A percentile compares a stretch with the other conserved stretches of the same genome.
phyloP scores from a whole-genome alignment of 2,888 invertebrate species.

The Heteromyza rotundicornis region DNA sequence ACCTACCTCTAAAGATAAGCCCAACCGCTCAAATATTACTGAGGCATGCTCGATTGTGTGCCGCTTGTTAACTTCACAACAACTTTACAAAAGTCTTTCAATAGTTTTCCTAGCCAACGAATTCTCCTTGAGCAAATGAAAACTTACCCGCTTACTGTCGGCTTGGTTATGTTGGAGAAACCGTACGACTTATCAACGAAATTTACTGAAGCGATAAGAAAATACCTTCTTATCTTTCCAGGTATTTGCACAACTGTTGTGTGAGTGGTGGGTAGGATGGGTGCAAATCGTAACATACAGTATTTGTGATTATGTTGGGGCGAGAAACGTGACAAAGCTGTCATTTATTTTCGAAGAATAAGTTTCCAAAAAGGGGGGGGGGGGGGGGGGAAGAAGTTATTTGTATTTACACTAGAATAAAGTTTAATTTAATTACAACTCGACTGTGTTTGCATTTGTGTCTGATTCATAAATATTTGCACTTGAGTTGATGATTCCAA shows the following conservation, averaged over 20 bases:
- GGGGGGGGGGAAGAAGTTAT: no score
- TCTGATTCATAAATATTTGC: background rate
- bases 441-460: background rate
- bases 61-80: no score
- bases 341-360: background rate
- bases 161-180: background rate
- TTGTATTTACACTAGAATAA: background rate
- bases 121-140: no score
- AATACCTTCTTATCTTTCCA: slow-evolving; percentile 18
- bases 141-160: background rate
- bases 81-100: no score
- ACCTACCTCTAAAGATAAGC: no score
- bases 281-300: slow-evolving; percentile 8
- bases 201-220: slow-evolving; percentile 22
- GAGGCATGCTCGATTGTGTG: no score
- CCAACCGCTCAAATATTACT: no score
- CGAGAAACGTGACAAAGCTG: background rate
- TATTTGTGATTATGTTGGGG: slow-evolving; percentile 16
- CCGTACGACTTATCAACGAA: background rate
- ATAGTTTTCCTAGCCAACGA: no score
- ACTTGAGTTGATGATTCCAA: no score
- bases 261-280: background rate
- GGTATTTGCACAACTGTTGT: slow-evolving; percentile 20
- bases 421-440: slow-evolving; percentile 1
- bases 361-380: no score